These are phyloP conservation scores for Parus major DNA, from an alignment of 2,113 vertebrate species.

Conservation along the genomic window DNA sequence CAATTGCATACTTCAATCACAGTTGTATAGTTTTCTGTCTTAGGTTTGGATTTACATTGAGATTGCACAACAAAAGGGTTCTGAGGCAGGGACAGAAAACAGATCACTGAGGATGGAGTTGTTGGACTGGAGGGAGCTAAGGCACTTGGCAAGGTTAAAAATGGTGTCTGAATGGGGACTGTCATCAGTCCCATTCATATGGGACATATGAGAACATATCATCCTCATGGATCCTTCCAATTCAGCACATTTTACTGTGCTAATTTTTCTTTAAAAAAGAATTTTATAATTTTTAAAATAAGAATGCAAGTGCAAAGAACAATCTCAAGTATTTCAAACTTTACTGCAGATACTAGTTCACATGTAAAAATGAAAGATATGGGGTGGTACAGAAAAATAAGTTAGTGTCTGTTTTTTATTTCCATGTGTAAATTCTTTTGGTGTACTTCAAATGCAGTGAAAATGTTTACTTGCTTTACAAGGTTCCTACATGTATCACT, in stretches of 20 bases:
- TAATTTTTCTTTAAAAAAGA: not conserved
- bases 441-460: not conserved
- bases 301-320: conserved; percentile 11
- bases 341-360: conserved; percentile 28
- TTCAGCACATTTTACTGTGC: not conserved
- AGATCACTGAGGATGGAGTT: not conserved
- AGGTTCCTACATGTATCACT: not conserved
- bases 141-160: not conserved
- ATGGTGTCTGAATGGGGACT: not conserved
- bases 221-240: not conserved
- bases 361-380: conserved; percentile 9
- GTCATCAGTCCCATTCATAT: not conserved
- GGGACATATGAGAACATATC: not conserved
- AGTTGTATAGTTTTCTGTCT: not conserved
- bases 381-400: conserved; percentile 26
- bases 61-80: not conserved
- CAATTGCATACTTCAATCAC: not conserved
- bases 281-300: not conserved
- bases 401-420: conserved; percentile 18
- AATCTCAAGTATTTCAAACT: conserved; percentile 26
- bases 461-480: not conserved
- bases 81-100: not conserved
- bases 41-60: not conserved
- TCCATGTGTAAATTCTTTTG: conserved; percentile 2
- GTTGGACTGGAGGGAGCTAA: not conserved